Evolutionary conservation across 2,113 vertebrate genomes (phyloP).

Genomic region (Pseudolaguvia tuberculata): DNA sequence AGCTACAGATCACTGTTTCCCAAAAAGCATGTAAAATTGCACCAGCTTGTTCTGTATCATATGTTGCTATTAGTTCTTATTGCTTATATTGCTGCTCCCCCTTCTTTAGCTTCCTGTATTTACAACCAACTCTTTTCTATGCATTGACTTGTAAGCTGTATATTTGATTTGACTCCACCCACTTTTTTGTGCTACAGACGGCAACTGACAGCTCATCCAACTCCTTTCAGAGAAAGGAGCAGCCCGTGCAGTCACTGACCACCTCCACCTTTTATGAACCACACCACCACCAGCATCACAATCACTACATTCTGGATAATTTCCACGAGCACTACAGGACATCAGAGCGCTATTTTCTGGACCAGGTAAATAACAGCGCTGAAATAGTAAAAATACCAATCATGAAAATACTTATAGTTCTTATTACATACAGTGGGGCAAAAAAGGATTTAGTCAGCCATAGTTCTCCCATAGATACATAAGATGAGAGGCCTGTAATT

Average conservation of each 20-base stretch:
- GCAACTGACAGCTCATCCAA: constrained; percentile 50
- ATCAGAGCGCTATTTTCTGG: constrained; percentile 83
- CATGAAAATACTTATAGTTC: not conserved
- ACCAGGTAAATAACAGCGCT: constrained; percentile 75
- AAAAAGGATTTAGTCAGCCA: too few relatives aligned
- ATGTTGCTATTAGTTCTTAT: constrained; percentile 3
- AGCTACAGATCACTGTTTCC: constrained; percentile 25
- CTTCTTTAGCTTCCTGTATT: not conserved
- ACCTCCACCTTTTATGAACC: constrained; percentile 81
- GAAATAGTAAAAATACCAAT: too few relatives aligned
- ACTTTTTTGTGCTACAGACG: constrained; percentile 32
- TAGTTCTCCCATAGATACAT: too few relatives aligned
- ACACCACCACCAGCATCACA: constrained; percentile 80
- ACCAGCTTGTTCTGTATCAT: constrained; percentile 38
- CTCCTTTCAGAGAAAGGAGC: constrained; percentile 50
- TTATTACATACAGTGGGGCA: too few relatives aligned
- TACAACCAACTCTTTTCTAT: not conserved
- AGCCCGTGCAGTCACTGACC: constrained; percentile 72
- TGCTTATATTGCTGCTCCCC: not conserved
- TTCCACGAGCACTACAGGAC: constrained; percentile 78
- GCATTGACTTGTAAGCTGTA: not conserved
- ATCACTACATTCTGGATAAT: constrained; percentile 80
- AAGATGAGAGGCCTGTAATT: too few relatives aligned
- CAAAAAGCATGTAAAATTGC: constrained; percentile 46
- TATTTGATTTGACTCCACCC: constrained; percentile 13